Evolutionary conservation across 2,113 vertebrate species (phyloP), one percentile per base, ranked within the genome.

Genomic region (Mungos mungo): DNA sequence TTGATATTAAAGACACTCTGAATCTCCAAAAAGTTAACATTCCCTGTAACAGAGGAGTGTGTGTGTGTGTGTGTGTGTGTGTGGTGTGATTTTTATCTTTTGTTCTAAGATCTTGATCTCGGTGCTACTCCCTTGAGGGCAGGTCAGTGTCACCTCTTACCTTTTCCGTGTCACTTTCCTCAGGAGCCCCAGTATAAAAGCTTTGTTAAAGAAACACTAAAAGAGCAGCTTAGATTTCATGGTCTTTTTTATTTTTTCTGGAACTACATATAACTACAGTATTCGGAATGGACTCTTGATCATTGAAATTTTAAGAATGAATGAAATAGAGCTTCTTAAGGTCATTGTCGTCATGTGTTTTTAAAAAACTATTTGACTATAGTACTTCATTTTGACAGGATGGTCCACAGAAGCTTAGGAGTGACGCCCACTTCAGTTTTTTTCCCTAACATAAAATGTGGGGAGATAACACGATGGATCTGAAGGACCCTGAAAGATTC

Each of bases 251-350:
- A 25, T 79, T 84, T 84, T 93, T 83, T 89, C 33, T 38, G 27
- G 52, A 96, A 72, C 88, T 94, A 74, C 60, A 33, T 79, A 33
- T 91, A 76, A 31, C 25, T 93, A 68, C 72, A 45, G 21, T 95
- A 68, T 93, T 81, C 81, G 29, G 23, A 88, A 63, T 65, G 87
- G n/a, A 79, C 19, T 57, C 31, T 93, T 92, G 52, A 68, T 38
- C 14, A 63, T 52, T 88, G 41, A 66, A 66, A 72, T 84, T 91
- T 84, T 84, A 83, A 66, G 57, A 71, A 69, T 65, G 33, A 96
- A 66, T 84, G 89, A 95, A 92, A 72, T 82, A 92, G 18, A 65
- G 60, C 50, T 91, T 66, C 47, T 60, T 50, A 89, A 90, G 57
- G 5, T 86, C n/a, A 71, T 80, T 90, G 45, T 45, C 50, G 11